Evolutionary conservation across 2,888 invertebrate genomes (phyloP), one percentile per base, ranked within the genome.

Genomic region (Osedax frankpressi): DNA sequence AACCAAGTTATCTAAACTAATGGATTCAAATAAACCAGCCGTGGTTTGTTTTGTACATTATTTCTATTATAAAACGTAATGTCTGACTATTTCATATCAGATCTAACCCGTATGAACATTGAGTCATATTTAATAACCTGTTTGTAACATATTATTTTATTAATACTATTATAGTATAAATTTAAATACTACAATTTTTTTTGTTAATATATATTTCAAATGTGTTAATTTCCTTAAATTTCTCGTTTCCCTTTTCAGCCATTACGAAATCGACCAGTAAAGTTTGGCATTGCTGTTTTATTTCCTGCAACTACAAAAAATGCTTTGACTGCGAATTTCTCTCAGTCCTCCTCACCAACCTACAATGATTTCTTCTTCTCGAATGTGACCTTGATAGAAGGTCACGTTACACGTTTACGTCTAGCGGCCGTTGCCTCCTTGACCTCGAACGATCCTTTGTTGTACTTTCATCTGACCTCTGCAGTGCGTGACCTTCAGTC

Each of bases 331-430:
- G n/a, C n/a, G n/a, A n/a, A n/a, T n/a, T n/a, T n/a, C n/a, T 44
- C 6, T 19, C 11, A 19, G 6, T 6, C 6, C 44, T 19, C 11
- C 44, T 6, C 19, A 6, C 11, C 44, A 6, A 11, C 44, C 44
- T 44, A 44, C 44, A 30, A 91, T 77, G 86, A 88, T 68, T 90
- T 90, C 76, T 88, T 92, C 79, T 88, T 92, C 84, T 91, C 93
- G 77, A 92, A 92, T 80, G 90, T 91, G 71, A 81, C 84, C 2
- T 76, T 85, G 75, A 81, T 85, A 75, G 85, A 85, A 77, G 80
- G 82, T 63, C 83, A 84, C 72, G 78, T 85, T 62, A 80, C 83
- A 74, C 80, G 81, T 74, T 77, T 93, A 73, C 88, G 90, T 1
- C 44, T 44, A 11, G 11, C 11, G 19, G 44, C 44, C 44, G 6